These are phyloP conservation scores for Chalcis sispes DNA, from an alignment of 2,888 invertebrate genomes.

Conservation along the genomic window DNA sequence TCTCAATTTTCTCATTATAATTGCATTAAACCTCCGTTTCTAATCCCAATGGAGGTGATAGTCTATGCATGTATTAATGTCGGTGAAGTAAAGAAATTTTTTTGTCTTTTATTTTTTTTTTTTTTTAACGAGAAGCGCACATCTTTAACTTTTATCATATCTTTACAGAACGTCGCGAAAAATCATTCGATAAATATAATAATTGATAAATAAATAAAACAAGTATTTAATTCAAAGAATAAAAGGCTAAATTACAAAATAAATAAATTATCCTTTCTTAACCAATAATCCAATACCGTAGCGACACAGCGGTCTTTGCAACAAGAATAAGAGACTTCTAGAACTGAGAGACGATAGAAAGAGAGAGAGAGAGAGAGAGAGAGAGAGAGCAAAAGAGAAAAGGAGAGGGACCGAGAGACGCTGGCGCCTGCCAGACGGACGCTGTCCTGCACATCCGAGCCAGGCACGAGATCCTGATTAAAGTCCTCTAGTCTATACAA, in stretches of 20 bases:
- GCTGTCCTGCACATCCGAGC: constrained; percentile 67
- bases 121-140: too few species aligned
- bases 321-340: too few species aligned
- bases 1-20: constrained; percentile 38
- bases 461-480: constrained; percentile 68
- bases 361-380: constrained; percentile 4
- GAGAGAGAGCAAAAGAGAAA: constrained; percentile 26
- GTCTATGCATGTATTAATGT: background rate
- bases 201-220: too few species aligned
- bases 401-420: background rate
- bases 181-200: too few species aligned
- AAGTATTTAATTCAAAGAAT: too few species aligned
- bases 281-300: too few species aligned
- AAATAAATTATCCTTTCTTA: too few species aligned
- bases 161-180: too few species aligned
- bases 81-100: background rate
- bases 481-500: constrained; percentile 62
- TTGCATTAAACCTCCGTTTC: constrained; percentile 37
- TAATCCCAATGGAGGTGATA: constrained; percentile 7
- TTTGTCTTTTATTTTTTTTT: too few species aligned
- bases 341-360: background rate
- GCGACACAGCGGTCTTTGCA: too few species aligned
- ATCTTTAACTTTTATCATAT: too few species aligned
- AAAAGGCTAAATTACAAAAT: too few species aligned
- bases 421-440: constrained; percentile 64